phyloP scores from a whole-genome alignment of 1,140 invertebrate genomes.

The Solen grandis region DNA sequence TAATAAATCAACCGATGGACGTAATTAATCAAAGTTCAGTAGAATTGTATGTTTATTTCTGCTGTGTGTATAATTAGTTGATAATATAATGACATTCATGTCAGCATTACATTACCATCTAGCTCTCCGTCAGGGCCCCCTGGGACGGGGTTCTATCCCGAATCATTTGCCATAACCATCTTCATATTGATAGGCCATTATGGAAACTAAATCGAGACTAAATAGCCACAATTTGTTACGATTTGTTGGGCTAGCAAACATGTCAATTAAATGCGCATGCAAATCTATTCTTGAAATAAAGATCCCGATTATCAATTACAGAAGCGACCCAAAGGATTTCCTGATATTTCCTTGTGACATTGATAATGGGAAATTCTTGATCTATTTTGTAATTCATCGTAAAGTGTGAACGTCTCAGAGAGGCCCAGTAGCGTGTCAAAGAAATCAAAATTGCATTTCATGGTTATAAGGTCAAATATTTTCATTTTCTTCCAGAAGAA shows the following conservation, averaged over 20 bases:
- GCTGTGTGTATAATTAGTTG: conserved; percentile 33
- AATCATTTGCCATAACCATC: conserved; percentile 53
- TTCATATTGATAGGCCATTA: conserved; percentile 47
- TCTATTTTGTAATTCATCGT: conserved; percentile 56
- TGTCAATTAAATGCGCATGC: conserved; percentile 57
- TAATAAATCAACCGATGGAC: conserved; percentile 25
- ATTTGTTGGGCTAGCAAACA: conserved; percentile 46
- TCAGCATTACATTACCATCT: conserved; percentile 42
- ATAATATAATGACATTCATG: conserved; percentile 57
- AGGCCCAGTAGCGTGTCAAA: conserved; percentile 45
- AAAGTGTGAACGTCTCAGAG: conserved; percentile 50
- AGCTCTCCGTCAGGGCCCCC: background rate
- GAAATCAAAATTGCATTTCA: conserved; percentile 57
- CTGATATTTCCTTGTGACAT: conserved; percentile 46
- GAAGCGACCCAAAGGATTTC: conserved; percentile 47
- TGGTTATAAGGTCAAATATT: conserved; percentile 53
- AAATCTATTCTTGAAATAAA: conserved; percentile 56
- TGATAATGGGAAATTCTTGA: conserved; percentile 55
- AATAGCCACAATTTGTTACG: conserved; percentile 56
- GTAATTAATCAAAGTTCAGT: conserved; percentile 50
- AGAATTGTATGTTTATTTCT: conserved; percentile 45
- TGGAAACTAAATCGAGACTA: conserved; percentile 49
- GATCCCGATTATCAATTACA: conserved; percentile 54
- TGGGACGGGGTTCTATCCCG: conserved; percentile 39
- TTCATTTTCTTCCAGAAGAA: conserved; percentile 43